A percentile compares a stretch with the other conserved stretches of the same genome.
Conservation (phyloP, 1,140 invertebrate genomes). For the Phymorhynchus buccinoides region DNA sequence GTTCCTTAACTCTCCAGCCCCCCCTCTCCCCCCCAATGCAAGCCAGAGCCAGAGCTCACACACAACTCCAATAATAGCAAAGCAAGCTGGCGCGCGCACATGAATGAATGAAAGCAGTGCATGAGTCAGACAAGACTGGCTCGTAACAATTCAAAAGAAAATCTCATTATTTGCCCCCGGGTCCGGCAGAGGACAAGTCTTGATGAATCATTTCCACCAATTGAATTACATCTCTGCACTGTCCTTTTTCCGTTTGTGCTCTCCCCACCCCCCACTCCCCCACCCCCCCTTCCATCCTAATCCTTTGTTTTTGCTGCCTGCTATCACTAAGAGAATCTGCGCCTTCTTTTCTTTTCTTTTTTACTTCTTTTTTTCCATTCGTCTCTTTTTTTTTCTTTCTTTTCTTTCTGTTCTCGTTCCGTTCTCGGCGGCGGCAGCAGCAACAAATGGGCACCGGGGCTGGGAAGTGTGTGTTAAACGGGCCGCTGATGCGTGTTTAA, state of each 20-base stretch:
- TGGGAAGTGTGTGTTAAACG: neutral
- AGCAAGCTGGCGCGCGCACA: neutral
- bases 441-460: neutral
- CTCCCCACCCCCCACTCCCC: no score
- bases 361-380: neutral
- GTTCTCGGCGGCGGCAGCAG: no score
- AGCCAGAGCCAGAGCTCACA: neutral
- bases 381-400: neutral
- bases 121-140: neutral
- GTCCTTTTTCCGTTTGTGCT: neutral
- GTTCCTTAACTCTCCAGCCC: neutral
- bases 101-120: constrained; percentile 12
- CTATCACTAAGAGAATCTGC: neutral
- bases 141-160: constrained; percentile 16
- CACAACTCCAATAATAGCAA: no score
- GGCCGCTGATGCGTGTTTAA: neutral
- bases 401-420: neutral
- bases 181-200: neutral
- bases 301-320: neutral
- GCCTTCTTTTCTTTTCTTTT: neutral
- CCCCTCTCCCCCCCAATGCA: neutral
- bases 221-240: constrained; percentile 12
- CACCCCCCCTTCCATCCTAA: no score
- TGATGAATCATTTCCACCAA: constrained; percentile 20
- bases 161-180: constrained; percentile 15